A percentile compares a stretch with the other conserved stretches of the same genome.
These are phyloP conservation scores for Setophaga petechia DNA, from an alignment of 2,113 vertebrate species.

Conservation along the genomic window DNA sequence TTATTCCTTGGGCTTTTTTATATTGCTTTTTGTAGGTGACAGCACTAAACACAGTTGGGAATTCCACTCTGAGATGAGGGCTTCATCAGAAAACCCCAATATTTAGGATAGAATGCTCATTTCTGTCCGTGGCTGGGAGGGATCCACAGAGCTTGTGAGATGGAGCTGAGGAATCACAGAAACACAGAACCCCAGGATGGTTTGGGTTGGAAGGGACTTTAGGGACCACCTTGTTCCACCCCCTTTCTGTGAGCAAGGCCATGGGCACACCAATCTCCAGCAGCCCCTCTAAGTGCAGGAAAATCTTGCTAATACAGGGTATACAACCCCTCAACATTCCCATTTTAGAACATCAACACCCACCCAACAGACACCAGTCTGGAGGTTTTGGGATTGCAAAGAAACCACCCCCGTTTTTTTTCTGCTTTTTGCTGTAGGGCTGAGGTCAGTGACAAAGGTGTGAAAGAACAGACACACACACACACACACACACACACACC, in stretches of 20 bases:
- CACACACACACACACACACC: too few species aligned
- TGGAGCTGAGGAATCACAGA: neutral
- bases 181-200: too few species aligned
- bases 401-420: neutral
- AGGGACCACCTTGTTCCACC: neutral
- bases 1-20: neutral
- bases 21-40: neutral
- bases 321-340: neutral
- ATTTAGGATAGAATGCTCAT: neutral
- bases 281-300: neutral
- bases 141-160: neutral
- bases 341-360: neutral
- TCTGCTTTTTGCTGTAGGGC: neutral
- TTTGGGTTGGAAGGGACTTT: neutral
- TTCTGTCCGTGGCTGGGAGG: fast-evolving
- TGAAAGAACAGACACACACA: neutral
- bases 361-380: fast-evolving
- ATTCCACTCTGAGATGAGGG: neutral
- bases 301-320: neutral
- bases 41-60: neutral
- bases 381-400: neutral
- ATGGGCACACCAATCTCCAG: fast-evolving
- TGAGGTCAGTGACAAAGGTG: neutral
- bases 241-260: neutral
- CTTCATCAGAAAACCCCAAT: neutral